A percentile compares a stretch with the other conserved stretches of the same genome.
phyloP scores from a whole-genome alignment of 2,888 invertebrate genomes.

The Pseudoips prasinana region DNA sequence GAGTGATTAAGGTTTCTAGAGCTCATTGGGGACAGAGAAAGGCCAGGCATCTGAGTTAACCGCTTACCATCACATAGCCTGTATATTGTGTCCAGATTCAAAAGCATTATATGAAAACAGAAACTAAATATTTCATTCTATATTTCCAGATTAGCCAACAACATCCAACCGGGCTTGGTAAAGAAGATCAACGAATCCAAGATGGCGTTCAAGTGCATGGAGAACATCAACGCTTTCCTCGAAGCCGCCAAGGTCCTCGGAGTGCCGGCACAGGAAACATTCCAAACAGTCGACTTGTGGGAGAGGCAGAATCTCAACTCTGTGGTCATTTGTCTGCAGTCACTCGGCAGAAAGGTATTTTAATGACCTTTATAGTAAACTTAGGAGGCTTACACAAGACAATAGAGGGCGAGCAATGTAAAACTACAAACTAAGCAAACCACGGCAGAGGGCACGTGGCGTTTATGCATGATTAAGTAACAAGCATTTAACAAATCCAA shows the following conservation, averaged over 20 bases:
- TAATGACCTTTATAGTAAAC: not conserved
- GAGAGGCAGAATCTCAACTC: constrained; percentile 97
- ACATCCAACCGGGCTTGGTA: constrained; percentile 91
- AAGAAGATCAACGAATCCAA: constrained; percentile 95
- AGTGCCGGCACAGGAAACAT: constrained; percentile 96
- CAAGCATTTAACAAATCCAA: no score
- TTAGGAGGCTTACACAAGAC: not conserved
- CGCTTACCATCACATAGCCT: no score
- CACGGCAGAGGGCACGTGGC: no score
- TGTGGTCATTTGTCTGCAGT: constrained; percentile 96
- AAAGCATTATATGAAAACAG: no score
- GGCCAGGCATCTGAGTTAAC: no score
- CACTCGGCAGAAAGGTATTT: constrained; percentile 95
- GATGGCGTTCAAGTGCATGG: constrained; percentile 99
- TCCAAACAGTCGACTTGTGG: constrained; percentile 99
- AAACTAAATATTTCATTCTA: no score
- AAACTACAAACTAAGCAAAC: no score
- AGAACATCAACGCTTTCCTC: constrained; percentile 97
- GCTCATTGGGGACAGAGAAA: no score
- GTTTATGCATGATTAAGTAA: no score
- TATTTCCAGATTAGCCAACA: constrained; percentile 89
- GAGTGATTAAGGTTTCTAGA: no score
- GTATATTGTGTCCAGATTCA: no score
- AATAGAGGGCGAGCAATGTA: not conserved
- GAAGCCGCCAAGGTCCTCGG: constrained; percentile 92